Evolutionary conservation across 30 jellyfish, hydroid and myxozoan species (phyloP), one percentile per base, ranked within the genome.

Genomic region (Clytia hemisphaerica): DNA sequence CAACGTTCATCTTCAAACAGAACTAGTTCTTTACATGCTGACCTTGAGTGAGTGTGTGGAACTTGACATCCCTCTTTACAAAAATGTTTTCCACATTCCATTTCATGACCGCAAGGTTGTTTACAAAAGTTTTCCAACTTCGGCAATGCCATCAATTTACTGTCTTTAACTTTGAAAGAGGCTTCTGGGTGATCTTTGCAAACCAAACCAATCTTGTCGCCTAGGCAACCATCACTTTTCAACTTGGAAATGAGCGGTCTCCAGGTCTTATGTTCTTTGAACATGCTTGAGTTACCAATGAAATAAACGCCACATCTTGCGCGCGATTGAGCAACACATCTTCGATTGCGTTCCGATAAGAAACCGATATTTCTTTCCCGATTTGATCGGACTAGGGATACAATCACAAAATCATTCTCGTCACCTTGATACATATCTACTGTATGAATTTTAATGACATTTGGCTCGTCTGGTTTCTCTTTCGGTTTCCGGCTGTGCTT

Each of bases 321-420:
- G 34, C 91, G 67, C 19, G 91, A 77, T 37, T 77, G 91, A 27
- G 82, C 82, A 35, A 77, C 91, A 55, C 91, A 77, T 51, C 91
- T 50, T 36, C 91, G 34, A 63, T 77, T 77, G 14, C 64, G 37
- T 28, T 37, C 32, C 48, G 49, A 53, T 44, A 77, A 31, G 37
- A 77, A 77, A 9, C 91, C 91, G 16, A 65, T 37, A 29, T 29
- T 50, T 29, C 61, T 62, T 35, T 65, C 61, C 3, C 30, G 31
- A 50, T 77, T 77, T 32, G 82, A 63, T 12, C 91, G 73, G 14
- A 77, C 91, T 5, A 77, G 60, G 1, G 91, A 77, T 6, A 77
- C 68, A 51, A 77, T 77, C 1, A 77, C 82, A 38, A 77, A 30
- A 30, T 77, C 82, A 54, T 77, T 77, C 22, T 77, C 91, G 37